phyloP scores from a whole-genome alignment of 2,797 vertebrate species.

The Chelon labrosus region DNA sequence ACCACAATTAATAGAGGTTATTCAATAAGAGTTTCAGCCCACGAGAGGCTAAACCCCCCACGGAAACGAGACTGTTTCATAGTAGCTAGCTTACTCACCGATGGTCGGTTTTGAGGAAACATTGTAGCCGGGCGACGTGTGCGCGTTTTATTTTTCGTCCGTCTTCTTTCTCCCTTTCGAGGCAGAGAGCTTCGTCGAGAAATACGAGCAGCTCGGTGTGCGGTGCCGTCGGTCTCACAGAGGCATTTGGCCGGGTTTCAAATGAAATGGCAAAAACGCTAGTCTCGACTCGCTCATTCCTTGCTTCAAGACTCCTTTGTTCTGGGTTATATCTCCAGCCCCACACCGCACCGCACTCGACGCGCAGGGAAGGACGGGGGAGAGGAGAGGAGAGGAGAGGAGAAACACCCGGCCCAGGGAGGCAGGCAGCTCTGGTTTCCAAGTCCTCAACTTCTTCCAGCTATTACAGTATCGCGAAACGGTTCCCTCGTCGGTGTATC shows the following conservation, averaged over 20 bases:
- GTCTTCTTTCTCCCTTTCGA: slow-evolving; percentile 62
- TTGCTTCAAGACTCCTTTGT: slow-evolving; percentile 84
- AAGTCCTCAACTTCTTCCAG: slow-evolving; percentile 72
- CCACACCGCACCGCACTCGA: slow-evolving; percentile 69
- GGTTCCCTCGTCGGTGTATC: slow-evolving; percentile 51
- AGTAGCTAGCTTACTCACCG: slow-evolving; percentile 85
- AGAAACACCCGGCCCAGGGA: slow-evolving; percentile 66
- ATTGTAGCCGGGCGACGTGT: slow-evolving; percentile 82
- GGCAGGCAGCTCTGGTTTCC: slow-evolving; percentile 42
- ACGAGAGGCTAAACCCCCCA: slow-evolving; percentile 14
- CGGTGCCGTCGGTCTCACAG: slow-evolving; percentile 74
- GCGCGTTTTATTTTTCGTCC: slow-evolving; percentile 27
- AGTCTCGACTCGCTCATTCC: slow-evolving; percentile 76
- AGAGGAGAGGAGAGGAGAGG: slow-evolving; percentile 26
- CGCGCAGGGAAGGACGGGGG: slow-evolving; percentile 45
- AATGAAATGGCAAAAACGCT: slow-evolving; percentile 61
- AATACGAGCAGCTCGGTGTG: slow-evolving; percentile 58
- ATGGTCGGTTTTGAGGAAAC: slow-evolving; percentile 92
- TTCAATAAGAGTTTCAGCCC: neutral
- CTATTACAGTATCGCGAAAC: slow-evolving; percentile 35
- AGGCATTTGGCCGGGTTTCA: slow-evolving; percentile 83
- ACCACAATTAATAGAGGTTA: too few species aligned
- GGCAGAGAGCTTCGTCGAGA: slow-evolving; percentile 71
- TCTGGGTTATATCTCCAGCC: slow-evolving; percentile 79
- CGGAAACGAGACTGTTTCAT: slow-evolving; percentile 21